A percentile compares a stretch with the other conserved stretches of the same genome.
phyloP scores from a whole-genome alignment of 2,888 invertebrate genomes.

The Odontocerum albicorne region DNA sequence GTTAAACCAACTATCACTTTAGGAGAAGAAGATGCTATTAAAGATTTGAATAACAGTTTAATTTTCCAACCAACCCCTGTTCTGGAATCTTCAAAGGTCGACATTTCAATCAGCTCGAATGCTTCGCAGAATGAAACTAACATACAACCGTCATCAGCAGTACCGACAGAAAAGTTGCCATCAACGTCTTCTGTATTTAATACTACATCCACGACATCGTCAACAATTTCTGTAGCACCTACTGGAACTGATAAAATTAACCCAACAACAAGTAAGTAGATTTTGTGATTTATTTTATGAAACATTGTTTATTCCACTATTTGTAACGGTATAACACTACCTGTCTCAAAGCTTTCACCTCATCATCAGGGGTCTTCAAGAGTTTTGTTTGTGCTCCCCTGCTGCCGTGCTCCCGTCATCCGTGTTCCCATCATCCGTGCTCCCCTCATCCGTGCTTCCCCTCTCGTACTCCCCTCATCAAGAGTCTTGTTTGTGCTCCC shows the following conservation, averaged over 20 bases:
- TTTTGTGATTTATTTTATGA: neutral
- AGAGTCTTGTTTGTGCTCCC: too few relatives aligned
- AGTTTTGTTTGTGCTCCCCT: too few relatives aligned
- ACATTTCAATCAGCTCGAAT: constrained; percentile 31
- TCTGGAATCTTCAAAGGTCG: constrained; percentile 49
- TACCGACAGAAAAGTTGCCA: constrained; percentile 36
- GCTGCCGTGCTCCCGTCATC: too few relatives aligned
- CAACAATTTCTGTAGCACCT: constrained; percentile 10
- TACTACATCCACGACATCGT: constrained; percentile 11
- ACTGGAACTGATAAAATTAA: neutral
- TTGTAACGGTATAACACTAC: too few relatives aligned
- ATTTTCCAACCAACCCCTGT: constrained; percentile 41
- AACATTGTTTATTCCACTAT: too few relatives aligned
- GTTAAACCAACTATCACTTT: constrained; percentile 23
- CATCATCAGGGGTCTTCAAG: too few relatives aligned
- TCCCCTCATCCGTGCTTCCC: too few relatives aligned
- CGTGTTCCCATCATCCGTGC: too few relatives aligned
- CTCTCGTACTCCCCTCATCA: too few relatives aligned
- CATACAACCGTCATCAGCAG: constrained; percentile 31
- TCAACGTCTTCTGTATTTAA: neutral
- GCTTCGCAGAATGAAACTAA: neutral
- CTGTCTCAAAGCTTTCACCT: too few relatives aligned
- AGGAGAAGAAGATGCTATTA: constrained; percentile 28
- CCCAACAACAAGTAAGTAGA: constrained; percentile 5
- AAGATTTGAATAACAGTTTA: constrained; percentile 21